Evolutionary conservation across 2,888 invertebrate species (phyloP), one percentile per base, ranked within the genome.

Genomic region (Tetranychus piercei): DNA sequence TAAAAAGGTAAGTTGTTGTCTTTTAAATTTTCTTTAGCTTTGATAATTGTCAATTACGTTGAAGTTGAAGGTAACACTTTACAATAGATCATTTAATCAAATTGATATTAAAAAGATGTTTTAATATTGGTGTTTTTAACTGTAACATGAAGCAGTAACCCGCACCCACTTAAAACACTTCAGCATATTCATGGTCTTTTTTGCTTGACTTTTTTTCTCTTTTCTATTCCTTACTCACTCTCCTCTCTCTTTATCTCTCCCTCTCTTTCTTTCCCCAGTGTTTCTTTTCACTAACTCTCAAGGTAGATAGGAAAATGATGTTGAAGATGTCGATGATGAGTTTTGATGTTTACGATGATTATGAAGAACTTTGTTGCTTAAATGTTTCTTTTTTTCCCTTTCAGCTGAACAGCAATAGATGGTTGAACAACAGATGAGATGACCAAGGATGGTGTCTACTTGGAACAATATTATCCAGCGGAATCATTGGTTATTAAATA

Each of bases 171-270:
- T 7, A 69, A 23, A 55, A 7, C 55, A 55, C 55, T 55, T 55
- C 11, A 55, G 15, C 55, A 55, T 55, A 55, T 55, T 55, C 55
- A 55, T 55, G 9, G 55, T 9, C 15, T 55, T 55, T 23, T n/a
- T 69, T n/a, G 9, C 69, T 69, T 69, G 15, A 11, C 69, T 23
- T n/a, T 69, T 23, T n/a, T 69, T 69, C 11, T 23, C n/a, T 69
- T 23, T 69, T 23, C 9, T 23, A 11, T 23, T n/a, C 11, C 55
- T 55, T 55, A 69, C 22, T 20, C 34, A 23, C 22, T 69, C n/a
- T 69, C n/a, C 34, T 69, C 69, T 23, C 69, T 69, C 69, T 69
- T n/a, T 23, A 9, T 23, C 34, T 69, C 69, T 69, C 69, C 11
- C 69, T 69, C 69, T 69, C 69, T 69, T 9, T 20, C 66, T 65